Conservation (phyloP, 2,797 vertebrate species). For the Pitangus sulphuratus region DNA sequence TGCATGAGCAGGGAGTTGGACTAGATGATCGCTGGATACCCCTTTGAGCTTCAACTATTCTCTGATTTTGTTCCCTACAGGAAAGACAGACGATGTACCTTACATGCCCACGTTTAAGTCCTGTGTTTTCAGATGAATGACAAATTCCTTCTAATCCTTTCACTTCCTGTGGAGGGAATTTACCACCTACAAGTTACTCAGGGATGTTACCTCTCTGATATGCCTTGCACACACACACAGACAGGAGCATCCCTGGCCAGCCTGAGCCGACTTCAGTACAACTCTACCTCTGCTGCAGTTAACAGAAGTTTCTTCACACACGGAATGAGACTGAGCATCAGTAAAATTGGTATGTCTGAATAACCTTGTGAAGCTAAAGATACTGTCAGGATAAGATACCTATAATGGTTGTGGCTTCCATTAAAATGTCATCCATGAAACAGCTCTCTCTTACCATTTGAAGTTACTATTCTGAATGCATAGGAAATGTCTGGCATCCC, state of each 20-base stretch:
- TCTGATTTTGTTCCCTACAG: neutral
- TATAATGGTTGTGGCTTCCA: neutral
- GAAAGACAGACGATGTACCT: neutral
- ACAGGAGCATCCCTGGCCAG: neutral
- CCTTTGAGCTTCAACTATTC: neutral
- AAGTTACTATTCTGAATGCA: neutral
- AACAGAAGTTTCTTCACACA: neutral
- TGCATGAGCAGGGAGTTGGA: neutral
- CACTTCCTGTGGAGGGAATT: neutral
- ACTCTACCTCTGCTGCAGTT: neutral
- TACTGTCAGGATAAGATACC: neutral
- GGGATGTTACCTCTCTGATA: neutral
- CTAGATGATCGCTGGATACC: neutral
- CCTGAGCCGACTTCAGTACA: neutral
- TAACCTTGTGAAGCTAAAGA: neutral
- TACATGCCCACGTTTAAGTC: too few species aligned
- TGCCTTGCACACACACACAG: fast-evolving
- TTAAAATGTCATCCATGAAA: neutral
- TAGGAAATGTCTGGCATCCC: neutral
- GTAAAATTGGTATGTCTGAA: neutral
- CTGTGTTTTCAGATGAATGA: neutral
- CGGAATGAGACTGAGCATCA: neutral
- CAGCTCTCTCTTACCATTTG: neutral
- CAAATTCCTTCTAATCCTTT: neutral
- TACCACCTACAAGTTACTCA: neutral